Evolutionary conservation across 2,113 vertebrate species (phyloP), one percentile per base, ranked within the genome.

Genomic region (Grallaria varia): DNA sequence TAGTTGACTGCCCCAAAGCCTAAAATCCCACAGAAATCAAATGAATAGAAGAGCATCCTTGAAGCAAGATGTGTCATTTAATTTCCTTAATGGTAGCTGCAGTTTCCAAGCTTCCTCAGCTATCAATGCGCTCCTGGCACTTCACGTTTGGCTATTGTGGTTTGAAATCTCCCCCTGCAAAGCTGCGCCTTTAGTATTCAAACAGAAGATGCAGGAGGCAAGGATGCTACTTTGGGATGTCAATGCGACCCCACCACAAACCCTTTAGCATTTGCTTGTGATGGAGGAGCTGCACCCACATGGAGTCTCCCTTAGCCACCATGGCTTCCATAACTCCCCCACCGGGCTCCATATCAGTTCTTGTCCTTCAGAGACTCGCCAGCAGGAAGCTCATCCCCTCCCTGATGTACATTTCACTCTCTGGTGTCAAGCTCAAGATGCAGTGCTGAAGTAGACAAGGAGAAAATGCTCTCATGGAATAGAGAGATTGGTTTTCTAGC

Each of bases 221-320:
- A 44, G 6, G 31, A 2, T 2, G 20, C 8, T 59, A 14, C 16
- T 68, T 47, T 45, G 72, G 22, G 22, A 12, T 49, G 56, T n/a
- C 0, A 0, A 1, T 56, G 33, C 0, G 0, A 42, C 11, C 16
- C 22, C 40, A 37, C 17, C 11, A 33, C 5, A 3, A 17, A 4
- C 2, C 4, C 22, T 28, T 56, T 4, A 49, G 18, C 0, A 0
- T 52, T 75, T 39, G 8, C 19, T 44, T 6, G 1, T 56, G 40
- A 4, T 2, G 2, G 42, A 66, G 42, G 12, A 58, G 15, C 27
- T 62, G 40, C 30, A 2, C 27, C 18, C 1, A 2, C 2, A 0
- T 6, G 35, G 53, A 77, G 11, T n/a, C 45, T 71, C 17, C 45
- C 28, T 45, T 3, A 45, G 20, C 35, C 3, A 1, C 1, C 1